Base-by-base conservation (phyloP, 2,797 vertebrate species). In the Gambusia yucatana region DNA sequence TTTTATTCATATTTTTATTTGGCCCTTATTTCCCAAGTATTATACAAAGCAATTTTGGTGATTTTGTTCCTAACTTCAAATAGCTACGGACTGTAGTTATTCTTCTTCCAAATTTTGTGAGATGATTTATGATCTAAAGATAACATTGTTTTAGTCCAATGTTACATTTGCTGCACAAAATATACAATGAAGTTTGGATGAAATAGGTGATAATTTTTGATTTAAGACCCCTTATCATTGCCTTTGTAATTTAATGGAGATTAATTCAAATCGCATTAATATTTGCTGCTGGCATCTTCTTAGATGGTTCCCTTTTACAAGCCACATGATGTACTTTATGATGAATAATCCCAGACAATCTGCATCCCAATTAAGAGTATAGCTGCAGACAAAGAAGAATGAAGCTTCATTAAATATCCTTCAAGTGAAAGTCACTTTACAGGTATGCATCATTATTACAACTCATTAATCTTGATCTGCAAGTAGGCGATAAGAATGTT, bases 391-490 rank as follows among this genome's bases (percentile, higher is more conserved):
- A 79, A 75, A 87, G 86, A 87, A 75, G 55, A 73, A 79, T 78
- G 65, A 87, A 70, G 77, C 78, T 83, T 94, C 82, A 94, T 94
- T 93, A 91, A 95, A 91, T 86, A 91, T 89, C 80, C 80, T 89
- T 86, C 82, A 91, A 85, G 82, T 77, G 83, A 88, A 86, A 87
- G 87, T 90, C 89, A 89, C 82, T 89, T 90, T 87, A 88, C 81
- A 94, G 92, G 89, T 92, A 88, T 81, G 77, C 81, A 82, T 92
- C 83, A 86, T 94, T 94, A 94, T 93, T 93, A 88, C 88, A 93
- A 87, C 83, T 88, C 92, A 94, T 95, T 95, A 91, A 96, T 96
- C 92, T 94, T 90, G 83, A 92, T 93, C 87, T 84, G 78, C 72
- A 79, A 82, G 86, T 83, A 76, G 47, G 83, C 4, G 90, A 93